A percentile compares a stretch with the other conserved stretches of the same genome.
phyloP scores from a whole-genome alignment of 2,797 vertebrate species.

The Lepilemur septentrionalis region DNA sequence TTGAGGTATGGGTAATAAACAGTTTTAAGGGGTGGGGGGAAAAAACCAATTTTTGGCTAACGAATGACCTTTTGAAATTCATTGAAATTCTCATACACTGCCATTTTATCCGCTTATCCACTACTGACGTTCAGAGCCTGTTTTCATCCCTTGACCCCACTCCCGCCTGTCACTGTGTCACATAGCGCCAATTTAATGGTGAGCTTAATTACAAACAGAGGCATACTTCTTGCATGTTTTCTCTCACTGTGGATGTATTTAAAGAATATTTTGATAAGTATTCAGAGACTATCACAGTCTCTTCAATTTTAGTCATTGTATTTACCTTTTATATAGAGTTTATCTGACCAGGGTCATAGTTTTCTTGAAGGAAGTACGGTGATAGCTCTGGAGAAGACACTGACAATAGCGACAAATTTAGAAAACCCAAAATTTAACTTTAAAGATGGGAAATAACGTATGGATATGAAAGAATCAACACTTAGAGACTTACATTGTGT shows the following conservation, averaged over 20 bases:
- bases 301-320: background rate
- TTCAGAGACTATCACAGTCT: background rate
- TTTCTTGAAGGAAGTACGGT: background rate
- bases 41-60: background rate
- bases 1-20: background rate
- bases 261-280: background rate
- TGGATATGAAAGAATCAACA: background rate
- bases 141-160: background rate
- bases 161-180: background rate
- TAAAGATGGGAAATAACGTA: background rate
- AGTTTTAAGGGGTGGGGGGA: accelerated
- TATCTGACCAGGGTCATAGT: background rate
- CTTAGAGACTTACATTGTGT: background rate
- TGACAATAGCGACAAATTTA: background rate
- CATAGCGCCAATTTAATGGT: background rate
- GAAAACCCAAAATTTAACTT: background rate
- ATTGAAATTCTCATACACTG: background rate
- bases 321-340: background rate
- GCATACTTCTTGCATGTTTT: background rate
- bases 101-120: background rate
- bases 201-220: background rate
- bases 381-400: background rate
- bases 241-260: background rate
- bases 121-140: background rate
- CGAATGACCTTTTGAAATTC: background rate